Conservation (phyloP, 2,113 vertebrate genomes). For the Proteles cristata region DNA sequence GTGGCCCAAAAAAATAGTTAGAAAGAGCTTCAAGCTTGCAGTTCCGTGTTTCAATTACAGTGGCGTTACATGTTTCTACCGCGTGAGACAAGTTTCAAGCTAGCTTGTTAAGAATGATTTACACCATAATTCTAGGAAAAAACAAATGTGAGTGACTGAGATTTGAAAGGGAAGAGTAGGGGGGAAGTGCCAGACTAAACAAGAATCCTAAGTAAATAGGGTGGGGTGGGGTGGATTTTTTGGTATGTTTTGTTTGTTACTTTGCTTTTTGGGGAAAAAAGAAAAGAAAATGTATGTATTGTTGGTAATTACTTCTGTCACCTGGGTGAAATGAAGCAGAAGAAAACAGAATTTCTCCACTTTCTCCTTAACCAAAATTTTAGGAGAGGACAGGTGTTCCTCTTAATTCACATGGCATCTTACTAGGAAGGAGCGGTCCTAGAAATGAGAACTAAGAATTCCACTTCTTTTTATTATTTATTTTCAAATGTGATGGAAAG, state of each 20-base stretch:
- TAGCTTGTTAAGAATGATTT: conserved; percentile 77
- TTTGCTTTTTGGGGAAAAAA: background rate
- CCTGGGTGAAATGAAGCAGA: conserved; percentile 28
- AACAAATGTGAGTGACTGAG: conserved; percentile 74
- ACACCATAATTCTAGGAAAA: conserved; percentile 76
- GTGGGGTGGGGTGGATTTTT: background rate
- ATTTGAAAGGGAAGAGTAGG: conserved; percentile 74
- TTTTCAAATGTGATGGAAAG: conserved; percentile 41
- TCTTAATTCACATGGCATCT: conserved; percentile 46
- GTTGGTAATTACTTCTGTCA: conserved; percentile 54
- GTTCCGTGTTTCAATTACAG: conserved; percentile 58
- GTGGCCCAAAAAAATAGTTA: conserved; percentile 65
- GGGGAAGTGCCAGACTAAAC: conserved; percentile 69
- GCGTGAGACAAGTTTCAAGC: conserved; percentile 69
- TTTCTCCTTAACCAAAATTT: conserved; percentile 48
- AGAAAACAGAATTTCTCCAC: conserved; percentile 21
- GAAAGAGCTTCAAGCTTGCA: conserved; percentile 56
- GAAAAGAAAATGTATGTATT: conserved; percentile 23
- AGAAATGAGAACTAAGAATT: conserved; percentile 60
- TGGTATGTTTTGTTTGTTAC: conserved; percentile 24
- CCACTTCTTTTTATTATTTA: background rate
- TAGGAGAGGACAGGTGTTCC: conserved; percentile 69
- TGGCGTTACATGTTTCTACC: conserved; percentile 62
- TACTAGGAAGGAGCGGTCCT: conserved; percentile 52
- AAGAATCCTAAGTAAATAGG: conserved; percentile 73